Evolutionary conservation across 2,888 invertebrate genomes (phyloP).

Genomic region (Cenopis cana): DNA sequence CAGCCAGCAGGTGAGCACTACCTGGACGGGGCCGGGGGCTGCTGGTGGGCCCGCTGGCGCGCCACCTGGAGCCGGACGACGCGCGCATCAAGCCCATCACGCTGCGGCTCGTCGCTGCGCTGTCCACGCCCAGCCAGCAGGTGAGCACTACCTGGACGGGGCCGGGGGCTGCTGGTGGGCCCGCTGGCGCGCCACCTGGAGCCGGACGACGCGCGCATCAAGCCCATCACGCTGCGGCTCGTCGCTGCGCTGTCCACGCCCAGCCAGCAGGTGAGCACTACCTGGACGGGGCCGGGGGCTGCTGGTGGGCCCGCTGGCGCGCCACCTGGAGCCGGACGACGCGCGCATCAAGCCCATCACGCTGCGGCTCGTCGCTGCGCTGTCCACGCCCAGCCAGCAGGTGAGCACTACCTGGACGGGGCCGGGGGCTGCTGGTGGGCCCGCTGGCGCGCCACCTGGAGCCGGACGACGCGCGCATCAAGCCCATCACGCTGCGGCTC

Average conservation of each 20-base stretch:
- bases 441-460: constrained; percentile 98
- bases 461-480: constrained; percentile 94
- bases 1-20: constrained; percentile 92
- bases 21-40: constrained; percentile 89
- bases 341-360: constrained; percentile 97
- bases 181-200: constrained; percentile 98
- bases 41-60: constrained; percentile 98
- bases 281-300: constrained; percentile 89
- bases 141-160: constrained; percentile 68
- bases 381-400: constrained; percentile 98
- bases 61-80: constrained; percentile 96
- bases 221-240: constrained; percentile 96
- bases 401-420: constrained; percentile 68
- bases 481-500: constrained; percentile 96
- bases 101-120: constrained; percentile 93
- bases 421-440: constrained; percentile 98
- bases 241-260: constrained; percentile 97
- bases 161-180: constrained; percentile 98
- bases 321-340: constrained; percentile 96
- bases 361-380: constrained; percentile 93
- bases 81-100: constrained; percentile 97
- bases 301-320: constrained; percentile 98
- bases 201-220: constrained; percentile 94
- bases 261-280: constrained; percentile 92
- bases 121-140: constrained; percentile 98